These are phyloP conservation scores for Entomyzon cyanotis DNA, from an alignment of 2,113 vertebrate genomes.

Conservation along the genomic window DNA sequence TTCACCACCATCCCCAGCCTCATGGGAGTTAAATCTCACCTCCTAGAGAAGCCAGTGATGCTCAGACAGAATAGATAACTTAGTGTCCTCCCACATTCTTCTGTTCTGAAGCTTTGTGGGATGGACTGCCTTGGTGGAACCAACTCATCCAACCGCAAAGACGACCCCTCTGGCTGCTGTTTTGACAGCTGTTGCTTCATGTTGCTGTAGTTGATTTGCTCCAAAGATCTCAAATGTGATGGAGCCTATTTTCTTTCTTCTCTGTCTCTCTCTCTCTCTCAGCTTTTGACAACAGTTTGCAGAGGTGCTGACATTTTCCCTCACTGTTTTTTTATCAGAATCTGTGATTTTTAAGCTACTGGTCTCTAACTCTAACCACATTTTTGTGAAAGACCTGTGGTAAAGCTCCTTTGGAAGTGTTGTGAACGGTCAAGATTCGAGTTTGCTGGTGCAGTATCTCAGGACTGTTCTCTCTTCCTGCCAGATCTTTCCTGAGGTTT, in stretches of 20 bases:
- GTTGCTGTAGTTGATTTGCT: neutral
- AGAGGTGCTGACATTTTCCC: neutral
- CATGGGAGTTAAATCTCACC: accelerated
- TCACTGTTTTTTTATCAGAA: neutral
- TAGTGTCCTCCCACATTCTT: neutral
- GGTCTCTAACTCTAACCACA: neutral
- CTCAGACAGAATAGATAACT: neutral
- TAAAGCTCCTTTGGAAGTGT: neutral
- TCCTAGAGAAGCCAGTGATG: neutral
- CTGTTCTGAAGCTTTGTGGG: neutral
- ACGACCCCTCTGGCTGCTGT: neutral
- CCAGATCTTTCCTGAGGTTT: neutral
- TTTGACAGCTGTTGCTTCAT: neutral
- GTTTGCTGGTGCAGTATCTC: neutral
- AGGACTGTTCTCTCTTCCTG: neutral
- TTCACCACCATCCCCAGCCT: neutral
- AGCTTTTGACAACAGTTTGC: neutral
- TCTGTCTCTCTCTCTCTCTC: neutral
- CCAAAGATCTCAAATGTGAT: neutral
- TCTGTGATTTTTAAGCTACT: neutral
- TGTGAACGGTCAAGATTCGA: neutral
- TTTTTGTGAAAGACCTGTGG: neutral
- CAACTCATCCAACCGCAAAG: neutral
- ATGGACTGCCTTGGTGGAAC: neutral
- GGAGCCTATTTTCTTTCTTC: neutral